These are phyloP conservation scores for Ceriagrion tenellum DNA, from an alignment of 2,888 invertebrate genomes.

Conservation along the genomic window DNA sequence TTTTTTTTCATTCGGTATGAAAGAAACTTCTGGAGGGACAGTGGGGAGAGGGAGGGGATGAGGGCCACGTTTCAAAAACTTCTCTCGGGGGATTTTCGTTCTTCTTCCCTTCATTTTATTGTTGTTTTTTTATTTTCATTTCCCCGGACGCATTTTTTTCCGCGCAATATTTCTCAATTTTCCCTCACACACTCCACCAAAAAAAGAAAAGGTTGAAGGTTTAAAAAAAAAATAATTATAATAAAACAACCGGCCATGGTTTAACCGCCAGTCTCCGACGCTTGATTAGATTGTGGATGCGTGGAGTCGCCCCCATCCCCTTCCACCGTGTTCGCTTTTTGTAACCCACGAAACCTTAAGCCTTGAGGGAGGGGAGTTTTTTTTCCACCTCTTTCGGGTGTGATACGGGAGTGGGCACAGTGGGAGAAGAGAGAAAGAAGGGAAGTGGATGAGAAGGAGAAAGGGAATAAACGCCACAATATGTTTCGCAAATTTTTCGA, in stretches of 20 bases:
- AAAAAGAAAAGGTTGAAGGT: neutral
- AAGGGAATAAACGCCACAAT: neutral
- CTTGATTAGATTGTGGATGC: constrained; percentile 18
- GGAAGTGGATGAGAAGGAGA: neutral
- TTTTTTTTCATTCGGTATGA: constrained; percentile 36
- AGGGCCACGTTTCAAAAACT: neutral
- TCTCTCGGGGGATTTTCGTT: neutral
- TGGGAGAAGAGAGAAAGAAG: neutral
- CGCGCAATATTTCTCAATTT: constrained; percentile 9
- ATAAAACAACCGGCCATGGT: neutral
- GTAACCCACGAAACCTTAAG: neutral
- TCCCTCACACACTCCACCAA: neutral
- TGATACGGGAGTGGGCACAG: neutral
- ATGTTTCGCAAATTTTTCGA: too few relatives aligned
- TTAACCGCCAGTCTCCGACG: neutral
- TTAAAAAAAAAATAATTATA: neutral
- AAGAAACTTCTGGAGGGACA: constrained; percentile 45
- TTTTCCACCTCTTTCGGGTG: neutral
- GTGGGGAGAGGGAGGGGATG: neutral
- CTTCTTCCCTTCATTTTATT: constrained; percentile 3
- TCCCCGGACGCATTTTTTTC: neutral
- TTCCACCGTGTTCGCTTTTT: neutral
- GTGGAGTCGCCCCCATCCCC: neutral
- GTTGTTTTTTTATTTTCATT: neutral
- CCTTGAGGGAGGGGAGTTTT: neutral